phyloP scores from a whole-genome alignment of 2,113 vertebrate species.

The Tricholaema leucomelas region DNA sequence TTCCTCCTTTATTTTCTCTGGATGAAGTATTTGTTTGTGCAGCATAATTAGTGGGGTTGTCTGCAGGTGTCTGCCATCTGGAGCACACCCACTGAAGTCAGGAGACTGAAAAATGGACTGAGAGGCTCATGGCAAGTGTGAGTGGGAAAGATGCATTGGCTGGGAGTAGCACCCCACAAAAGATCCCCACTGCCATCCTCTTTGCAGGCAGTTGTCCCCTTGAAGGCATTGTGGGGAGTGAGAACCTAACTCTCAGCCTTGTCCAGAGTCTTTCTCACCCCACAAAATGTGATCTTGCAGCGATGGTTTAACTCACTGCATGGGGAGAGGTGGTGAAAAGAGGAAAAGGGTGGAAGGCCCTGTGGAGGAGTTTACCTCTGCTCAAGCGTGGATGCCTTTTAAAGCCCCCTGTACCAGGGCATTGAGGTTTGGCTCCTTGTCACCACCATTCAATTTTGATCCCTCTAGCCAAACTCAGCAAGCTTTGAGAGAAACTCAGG shows the following conservation, averaged over 20 bases:
- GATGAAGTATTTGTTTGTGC: neutral
- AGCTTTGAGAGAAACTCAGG: neutral
- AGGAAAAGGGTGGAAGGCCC: neutral
- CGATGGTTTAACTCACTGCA: fast-evolving
- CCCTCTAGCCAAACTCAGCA: neutral
- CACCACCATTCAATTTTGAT: neutral
- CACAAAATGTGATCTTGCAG: neutral
- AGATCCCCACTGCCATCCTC: neutral
- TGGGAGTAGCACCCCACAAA: neutral
- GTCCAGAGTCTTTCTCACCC: neutral
- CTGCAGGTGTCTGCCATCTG: constrained; percentile 3
- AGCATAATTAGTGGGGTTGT: neutral
- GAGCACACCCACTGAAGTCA: neutral
- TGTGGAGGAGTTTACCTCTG: neutral
- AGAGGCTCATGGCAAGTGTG: neutral
- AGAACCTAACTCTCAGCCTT: neutral
- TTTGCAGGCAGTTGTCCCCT: fast-evolving
- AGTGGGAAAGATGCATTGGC: neutral
- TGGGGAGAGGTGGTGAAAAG: neutral
- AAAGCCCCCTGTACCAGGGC: neutral
- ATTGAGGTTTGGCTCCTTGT: neutral
- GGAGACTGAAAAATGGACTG: neutral
- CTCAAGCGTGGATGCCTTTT: neutral
- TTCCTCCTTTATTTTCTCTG: constrained; percentile 3
- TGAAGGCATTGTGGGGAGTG: fast-evolving